Evolutionary conservation across 2,797 vertebrate genomes (phyloP).

Genomic region (Spinus pinus): DNA sequence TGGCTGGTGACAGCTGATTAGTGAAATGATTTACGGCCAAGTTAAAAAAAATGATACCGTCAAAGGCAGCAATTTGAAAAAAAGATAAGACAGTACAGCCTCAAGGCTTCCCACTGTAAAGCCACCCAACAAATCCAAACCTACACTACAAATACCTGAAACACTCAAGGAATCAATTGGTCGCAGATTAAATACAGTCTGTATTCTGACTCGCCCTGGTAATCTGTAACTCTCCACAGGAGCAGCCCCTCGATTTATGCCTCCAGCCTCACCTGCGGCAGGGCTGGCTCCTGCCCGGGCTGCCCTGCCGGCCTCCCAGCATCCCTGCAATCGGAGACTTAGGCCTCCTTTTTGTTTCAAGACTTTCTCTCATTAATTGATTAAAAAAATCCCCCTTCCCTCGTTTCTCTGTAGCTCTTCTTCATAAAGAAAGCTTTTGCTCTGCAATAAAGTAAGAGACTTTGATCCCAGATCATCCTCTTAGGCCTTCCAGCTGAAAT

Average conservation of each 20-base stretch:
- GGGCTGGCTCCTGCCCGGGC: background rate
- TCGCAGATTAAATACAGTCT: conserved; percentile 85
- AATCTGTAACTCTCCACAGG: conserved; percentile 80
- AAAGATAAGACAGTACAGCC: conserved; percentile 80
- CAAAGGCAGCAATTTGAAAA: conserved; percentile 81
- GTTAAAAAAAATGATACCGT: conserved; percentile 81
- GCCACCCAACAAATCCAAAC: conserved; percentile 62
- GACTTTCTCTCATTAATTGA: conserved; percentile 74
- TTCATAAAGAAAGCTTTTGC: conserved; percentile 81
- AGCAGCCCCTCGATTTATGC: conserved; percentile 70
- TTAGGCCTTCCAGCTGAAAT: conserved; percentile 78
- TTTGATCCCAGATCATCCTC: conserved; percentile 75
- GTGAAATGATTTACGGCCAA: conserved; percentile 86
- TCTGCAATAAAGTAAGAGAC: conserved; percentile 74
- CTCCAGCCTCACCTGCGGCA: conserved; percentile 36
- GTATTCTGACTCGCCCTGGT: conserved; percentile 78
- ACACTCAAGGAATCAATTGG: conserved; percentile 86
- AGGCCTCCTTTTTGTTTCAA: conserved; percentile 67
- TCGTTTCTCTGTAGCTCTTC: conserved; percentile 73
- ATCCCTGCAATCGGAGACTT: background rate
- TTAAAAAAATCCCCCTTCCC: conserved; percentile 76
- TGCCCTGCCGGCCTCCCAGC: conserved; percentile 13
- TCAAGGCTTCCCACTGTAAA: conserved; percentile 47
- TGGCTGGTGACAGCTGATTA: conserved; percentile 87
- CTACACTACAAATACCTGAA: conserved; percentile 79